phyloP scores from a whole-genome alignment of 1,140 invertebrate species.

The Galleria mellonella region DNA sequence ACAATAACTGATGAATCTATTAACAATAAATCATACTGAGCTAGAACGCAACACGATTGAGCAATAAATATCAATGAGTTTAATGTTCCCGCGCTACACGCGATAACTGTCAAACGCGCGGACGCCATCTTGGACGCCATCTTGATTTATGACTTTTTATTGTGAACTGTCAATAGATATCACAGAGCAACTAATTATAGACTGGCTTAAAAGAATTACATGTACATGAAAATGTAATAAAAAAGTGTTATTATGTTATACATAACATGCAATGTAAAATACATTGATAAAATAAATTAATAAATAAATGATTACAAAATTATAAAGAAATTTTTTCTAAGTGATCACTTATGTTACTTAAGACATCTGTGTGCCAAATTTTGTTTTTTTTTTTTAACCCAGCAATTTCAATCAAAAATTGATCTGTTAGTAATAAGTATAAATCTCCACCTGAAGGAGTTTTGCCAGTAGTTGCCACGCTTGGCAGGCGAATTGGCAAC shows the following conservation, averaged over 20 bases:
- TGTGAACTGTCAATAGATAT: constrained; percentile 56
- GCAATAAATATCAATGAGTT: constrained; percentile 69
- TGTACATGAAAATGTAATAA: constrained; percentile 7
- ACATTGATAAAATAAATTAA: background rate
- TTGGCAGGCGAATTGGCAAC: too few relatives aligned
- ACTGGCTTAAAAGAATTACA: background rate
- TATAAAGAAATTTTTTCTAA: background rate
- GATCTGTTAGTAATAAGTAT: too few relatives aligned
- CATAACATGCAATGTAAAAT: background rate
- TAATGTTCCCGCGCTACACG: constrained; percentile 62
- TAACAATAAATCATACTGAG: constrained; percentile 52
- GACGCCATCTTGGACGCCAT: constrained; percentile 58
- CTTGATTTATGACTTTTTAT: constrained; percentile 60
- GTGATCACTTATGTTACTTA: too few relatives aligned
- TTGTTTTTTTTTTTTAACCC: too few relatives aligned
- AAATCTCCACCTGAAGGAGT: too few relatives aligned
- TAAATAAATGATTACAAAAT: background rate
- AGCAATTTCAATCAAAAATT: too few relatives aligned
- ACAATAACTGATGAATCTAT: constrained; percentile 59
- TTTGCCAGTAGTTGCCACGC: too few relatives aligned
- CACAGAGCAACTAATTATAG: constrained; percentile 7
- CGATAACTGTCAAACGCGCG: constrained; percentile 51
- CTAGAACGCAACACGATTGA: constrained; percentile 56
- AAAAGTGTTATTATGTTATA: constrained; percentile 12
- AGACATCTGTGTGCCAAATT: too few relatives aligned